A percentile compares a stretch with the other conserved stretches of the same genome.
These are phyloP conservation scores for Epinephelus coioides DNA, from an alignment of 2,797 vertebrate genomes.

Conservation along the genomic window DNA sequence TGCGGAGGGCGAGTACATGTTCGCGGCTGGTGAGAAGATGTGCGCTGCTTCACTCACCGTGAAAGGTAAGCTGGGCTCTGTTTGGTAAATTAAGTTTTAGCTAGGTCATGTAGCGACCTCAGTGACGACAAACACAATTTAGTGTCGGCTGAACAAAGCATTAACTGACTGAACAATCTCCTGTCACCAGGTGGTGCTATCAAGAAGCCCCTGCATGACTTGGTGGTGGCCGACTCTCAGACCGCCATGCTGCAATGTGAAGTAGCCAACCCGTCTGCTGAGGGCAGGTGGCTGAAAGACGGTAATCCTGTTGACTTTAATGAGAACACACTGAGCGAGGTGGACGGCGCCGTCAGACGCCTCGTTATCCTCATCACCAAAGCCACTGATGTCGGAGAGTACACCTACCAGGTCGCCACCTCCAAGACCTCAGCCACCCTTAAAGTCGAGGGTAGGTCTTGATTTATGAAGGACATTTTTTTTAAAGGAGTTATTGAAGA, in stretches of 20 bases:
- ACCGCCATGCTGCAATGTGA: slow-evolving; percentile 93
- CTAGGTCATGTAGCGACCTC: too few species aligned
- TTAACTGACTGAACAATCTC: not conserved
- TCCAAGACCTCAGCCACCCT: slow-evolving; percentile 96
- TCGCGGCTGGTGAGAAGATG: slow-evolving; percentile 95
- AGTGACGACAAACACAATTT: too few species aligned
- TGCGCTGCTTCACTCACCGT: slow-evolving; percentile 93
- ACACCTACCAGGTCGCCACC: slow-evolving; percentile 95
- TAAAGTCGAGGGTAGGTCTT: slow-evolving; percentile 92
- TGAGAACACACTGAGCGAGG: slow-evolving; percentile 88
- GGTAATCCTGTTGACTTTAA: slow-evolving; percentile 86
- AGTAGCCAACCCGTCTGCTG: slow-evolving; percentile 92
- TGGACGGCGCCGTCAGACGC: slow-evolving; percentile 88
- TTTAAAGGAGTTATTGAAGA: not conserved
- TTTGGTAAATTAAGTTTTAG: not conserved
- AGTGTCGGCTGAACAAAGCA: not conserved
- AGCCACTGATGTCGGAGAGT: slow-evolving; percentile 93
- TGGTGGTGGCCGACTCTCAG: slow-evolving; percentile 96
- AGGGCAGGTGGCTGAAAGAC: slow-evolving; percentile 94
- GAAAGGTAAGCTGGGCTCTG: slow-evolving; percentile 84
- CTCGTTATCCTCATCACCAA: slow-evolving; percentile 90
- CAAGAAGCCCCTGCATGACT: slow-evolving; percentile 92
- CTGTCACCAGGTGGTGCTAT: slow-evolving; percentile 92
- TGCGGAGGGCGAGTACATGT: slow-evolving; percentile 95
- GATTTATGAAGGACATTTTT: not conserved